Evolutionary conservation across 2,888 invertebrate genomes (phyloP).

Genomic region (Aradus depressus): DNA sequence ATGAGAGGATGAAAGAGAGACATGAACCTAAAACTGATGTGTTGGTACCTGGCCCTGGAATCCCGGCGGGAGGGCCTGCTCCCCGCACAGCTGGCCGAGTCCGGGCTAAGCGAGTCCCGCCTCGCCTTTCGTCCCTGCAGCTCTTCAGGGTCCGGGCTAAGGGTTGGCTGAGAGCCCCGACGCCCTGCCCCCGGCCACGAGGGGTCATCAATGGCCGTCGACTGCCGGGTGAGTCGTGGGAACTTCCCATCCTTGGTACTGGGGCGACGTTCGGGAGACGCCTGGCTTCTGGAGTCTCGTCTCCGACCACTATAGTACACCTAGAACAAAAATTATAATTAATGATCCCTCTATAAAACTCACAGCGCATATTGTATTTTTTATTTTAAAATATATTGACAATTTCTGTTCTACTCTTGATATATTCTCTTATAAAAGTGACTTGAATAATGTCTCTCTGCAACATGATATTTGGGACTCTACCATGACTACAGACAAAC

Average conservation of each 20-base stretch:
- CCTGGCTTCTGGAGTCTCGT: constrained; percentile 35
- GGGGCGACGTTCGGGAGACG: constrained; percentile 36
- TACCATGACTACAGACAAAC: no score
- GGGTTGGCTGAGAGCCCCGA: constrained; percentile 46
- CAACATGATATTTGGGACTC: no score
- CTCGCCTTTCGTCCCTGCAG: constrained; percentile 48
- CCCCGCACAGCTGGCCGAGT: constrained; percentile 56
- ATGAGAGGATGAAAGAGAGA: no score
- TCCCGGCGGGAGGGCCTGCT: constrained; percentile 54
- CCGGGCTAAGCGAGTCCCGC: constrained; percentile 79
- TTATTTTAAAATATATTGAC: no score
- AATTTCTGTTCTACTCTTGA: no score
- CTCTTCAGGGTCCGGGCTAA: constrained; percentile 62
- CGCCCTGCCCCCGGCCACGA: constrained; percentile 44
- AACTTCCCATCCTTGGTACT: constrained; percentile 38
- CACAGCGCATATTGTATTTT: no score
- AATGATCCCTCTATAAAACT: no score
- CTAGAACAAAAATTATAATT: no score
- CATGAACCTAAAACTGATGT: no score
- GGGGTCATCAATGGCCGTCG: constrained; percentile 80
- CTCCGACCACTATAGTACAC: constrained; percentile 35
- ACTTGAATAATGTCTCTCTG: no score
- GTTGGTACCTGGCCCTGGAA: constrained; percentile 42
- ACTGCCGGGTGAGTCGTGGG: constrained; percentile 69
- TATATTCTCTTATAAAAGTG: no score